Conservation (phyloP, 2,113 vertebrate genomes). For the Leucosticte australis region DNA sequence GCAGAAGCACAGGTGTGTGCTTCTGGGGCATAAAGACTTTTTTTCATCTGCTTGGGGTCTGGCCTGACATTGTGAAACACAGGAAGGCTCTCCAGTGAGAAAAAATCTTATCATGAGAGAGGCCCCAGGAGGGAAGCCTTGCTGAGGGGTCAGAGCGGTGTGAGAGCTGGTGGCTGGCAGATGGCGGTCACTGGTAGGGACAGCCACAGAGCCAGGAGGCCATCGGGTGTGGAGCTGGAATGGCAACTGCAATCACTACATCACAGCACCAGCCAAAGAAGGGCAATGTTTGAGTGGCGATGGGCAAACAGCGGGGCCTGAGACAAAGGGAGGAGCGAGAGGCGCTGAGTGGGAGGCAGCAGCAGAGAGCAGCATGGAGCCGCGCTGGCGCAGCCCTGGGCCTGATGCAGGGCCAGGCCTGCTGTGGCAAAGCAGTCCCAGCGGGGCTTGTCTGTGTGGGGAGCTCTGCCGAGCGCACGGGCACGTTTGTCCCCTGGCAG, state of each 20-base stretch:
- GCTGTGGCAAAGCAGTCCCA: neutral
- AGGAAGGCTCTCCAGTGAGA: neutral
- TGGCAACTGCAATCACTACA: neutral
- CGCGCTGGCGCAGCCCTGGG: neutral
- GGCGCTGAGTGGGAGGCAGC: slow-evolving; percentile 53
- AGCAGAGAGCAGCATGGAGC: slow-evolving; percentile 79
- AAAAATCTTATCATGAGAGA: fast-evolving
- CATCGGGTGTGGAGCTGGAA: neutral
- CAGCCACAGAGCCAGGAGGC: neutral
- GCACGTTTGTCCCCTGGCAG: neutral
- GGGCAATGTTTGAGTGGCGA: neutral
- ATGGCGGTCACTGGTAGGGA: fast-evolving
- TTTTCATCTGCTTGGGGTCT: neutral
- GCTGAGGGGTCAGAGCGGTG: fast-evolving
- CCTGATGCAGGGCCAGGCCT: neutral
- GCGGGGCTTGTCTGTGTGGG: fast-evolving
- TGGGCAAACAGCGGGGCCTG: neutral
- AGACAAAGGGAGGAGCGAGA: neutral
- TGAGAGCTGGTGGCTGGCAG: neutral
- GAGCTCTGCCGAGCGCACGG: neutral
- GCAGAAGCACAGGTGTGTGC: neutral
- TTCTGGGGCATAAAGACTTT: neutral
- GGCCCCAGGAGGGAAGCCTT: neutral
- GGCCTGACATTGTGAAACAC: neutral
- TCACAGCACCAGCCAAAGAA: neutral